Conservation (phyloP, 2,797 vertebrate genomes). For the Prunella strophiata region DNA sequence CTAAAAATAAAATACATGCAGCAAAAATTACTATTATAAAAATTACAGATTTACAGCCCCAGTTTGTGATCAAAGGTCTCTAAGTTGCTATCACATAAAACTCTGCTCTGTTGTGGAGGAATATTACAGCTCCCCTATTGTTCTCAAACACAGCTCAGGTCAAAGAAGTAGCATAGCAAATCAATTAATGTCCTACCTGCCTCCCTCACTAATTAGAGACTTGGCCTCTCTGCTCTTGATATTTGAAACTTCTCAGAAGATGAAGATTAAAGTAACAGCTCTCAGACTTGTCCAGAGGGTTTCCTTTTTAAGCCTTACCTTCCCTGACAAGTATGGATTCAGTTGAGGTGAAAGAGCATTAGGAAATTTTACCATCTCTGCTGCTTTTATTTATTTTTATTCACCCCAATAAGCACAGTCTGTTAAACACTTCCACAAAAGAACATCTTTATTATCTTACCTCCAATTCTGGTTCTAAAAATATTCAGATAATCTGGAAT, state of each 20-base stretch:
- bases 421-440: not conserved
- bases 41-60: not conserved
- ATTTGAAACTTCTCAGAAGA: conserved; percentile 69
- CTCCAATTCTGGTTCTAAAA: conserved; percentile 6
- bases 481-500: not conserved
- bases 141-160: conserved; percentile 50
- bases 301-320: conserved; percentile 44
- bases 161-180: conserved; percentile 60
- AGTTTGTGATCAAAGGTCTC: conserved; percentile 39
- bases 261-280: conserved; percentile 70
- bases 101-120: not conserved
- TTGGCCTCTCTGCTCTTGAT: conserved; percentile 57
- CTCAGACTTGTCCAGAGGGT: conserved; percentile 47
- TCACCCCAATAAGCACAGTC: not conserved
- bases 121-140: conserved; percentile 27
- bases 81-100: not conserved
- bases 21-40: not conserved
- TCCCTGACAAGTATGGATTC: conserved; percentile 64
- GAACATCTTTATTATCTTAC: not conserved
- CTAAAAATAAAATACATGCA: not conserved
- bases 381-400: conserved; percentile 36
- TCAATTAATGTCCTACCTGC: conserved; percentile 70
- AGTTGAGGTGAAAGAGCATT: conserved; percentile 46
- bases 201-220: conserved; percentile 69
- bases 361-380: conserved; percentile 12